These are phyloP conservation scores for Nemopilema nomurai DNA, from an alignment of 30 jellyfish, hydroid and myxozoan genomes.

Conservation along the genomic window DNA sequence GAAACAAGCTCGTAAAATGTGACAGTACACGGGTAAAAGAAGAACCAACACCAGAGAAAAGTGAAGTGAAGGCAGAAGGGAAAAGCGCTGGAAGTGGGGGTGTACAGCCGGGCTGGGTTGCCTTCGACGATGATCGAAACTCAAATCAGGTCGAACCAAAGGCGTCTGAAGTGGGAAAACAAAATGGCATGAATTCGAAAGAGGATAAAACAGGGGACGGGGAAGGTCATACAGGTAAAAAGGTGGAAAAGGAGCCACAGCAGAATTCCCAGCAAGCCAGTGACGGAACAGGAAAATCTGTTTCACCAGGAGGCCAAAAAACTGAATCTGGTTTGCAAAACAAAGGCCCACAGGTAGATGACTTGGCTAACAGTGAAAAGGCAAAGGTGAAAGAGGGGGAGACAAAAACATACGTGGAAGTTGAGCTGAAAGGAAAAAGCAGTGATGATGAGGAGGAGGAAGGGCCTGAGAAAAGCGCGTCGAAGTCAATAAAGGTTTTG, in stretches of 20 bases:
- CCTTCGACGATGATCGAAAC: constrained; percentile 3
- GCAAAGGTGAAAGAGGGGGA: no score
- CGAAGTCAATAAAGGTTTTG: constrained; percentile 7
- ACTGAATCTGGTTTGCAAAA: neutral
- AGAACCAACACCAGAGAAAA: neutral
- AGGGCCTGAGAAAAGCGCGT: neutral
- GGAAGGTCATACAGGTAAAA: neutral
- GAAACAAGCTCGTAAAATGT: neutral
- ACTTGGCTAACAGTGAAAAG: neutral
- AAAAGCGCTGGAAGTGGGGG: constrained; percentile 1
- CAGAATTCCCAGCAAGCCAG: neutral
- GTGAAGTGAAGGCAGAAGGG: neutral
- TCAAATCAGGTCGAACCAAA: neutral
- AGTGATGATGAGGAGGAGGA: neutral
- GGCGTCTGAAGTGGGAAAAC: neutral
- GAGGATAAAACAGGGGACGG: neutral
- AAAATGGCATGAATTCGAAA: neutral
- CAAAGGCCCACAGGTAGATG: neutral
- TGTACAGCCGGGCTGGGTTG: constrained; percentile 25
- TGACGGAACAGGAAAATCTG: neutral
- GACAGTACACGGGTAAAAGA: neutral
- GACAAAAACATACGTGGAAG: neutral
- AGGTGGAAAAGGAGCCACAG: neutral
- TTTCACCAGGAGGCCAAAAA: neutral
- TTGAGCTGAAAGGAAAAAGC: neutral